phyloP scores from a whole-genome alignment of 1,140 invertebrate species.

The Caenorhabditis tropicalis region DNA sequence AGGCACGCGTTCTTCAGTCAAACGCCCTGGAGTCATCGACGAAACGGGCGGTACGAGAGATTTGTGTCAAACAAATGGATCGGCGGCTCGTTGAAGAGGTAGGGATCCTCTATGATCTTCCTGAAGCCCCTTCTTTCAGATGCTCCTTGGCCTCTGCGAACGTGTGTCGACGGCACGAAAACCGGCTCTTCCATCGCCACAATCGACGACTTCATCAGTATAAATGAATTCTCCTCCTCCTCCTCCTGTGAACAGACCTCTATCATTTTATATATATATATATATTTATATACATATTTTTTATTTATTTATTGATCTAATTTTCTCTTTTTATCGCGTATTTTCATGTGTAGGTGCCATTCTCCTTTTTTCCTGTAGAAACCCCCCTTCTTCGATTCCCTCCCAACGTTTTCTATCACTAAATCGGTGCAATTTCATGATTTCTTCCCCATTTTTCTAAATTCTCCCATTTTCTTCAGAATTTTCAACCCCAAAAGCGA shows the following conservation, averaged over 20 bases:
- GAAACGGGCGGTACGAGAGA: not conserved
- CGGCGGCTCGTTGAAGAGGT: not conserved
- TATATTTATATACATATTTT: not conserved
- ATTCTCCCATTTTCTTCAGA: too few relatives aligned
- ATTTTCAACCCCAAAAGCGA: not conserved
- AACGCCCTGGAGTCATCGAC: not conserved
- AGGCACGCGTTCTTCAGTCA: not conserved
- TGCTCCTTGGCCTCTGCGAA: not conserved
- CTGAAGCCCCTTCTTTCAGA: not conserved
- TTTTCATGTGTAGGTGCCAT: not conserved
- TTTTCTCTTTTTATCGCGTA: not conserved
- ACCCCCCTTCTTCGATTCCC: not conserved
- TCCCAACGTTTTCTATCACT: not conserved
- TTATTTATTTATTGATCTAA: not conserved
- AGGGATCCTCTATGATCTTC: too few relatives aligned
- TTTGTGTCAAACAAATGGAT: not conserved
- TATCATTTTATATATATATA: not conserved
- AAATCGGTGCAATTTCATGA: not conserved
- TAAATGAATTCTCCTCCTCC: not conserved
- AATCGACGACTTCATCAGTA: not conserved
- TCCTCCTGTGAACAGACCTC: not conserved
- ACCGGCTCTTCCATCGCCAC: not conserved
- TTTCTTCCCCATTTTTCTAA: too few relatives aligned
- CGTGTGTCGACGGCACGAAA: not conserved
- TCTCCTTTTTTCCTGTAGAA: not conserved